Base-by-base conservation (phyloP, 2,113 vertebrate species). In the Thunnus maccoyii region DNA sequence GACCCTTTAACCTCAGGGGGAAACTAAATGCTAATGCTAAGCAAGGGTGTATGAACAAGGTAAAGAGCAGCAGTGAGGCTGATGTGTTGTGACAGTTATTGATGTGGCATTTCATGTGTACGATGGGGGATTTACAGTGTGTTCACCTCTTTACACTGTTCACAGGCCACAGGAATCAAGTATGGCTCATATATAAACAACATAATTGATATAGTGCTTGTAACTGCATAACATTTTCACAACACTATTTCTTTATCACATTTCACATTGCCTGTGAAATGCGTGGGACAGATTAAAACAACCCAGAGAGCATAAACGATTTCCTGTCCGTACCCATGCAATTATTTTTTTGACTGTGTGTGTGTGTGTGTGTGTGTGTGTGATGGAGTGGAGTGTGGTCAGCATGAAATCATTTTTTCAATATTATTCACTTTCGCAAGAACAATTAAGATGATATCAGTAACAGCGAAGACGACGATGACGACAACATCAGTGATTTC, bases 61-160 rank as follows among this genome's bases (percentile, higher is more conserved):
- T 87, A 83, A 86, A 86, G 78, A 91, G 86, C 81, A 84, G 76
- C 67, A 1, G 25, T 84, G 84, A 87, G 3, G 78, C 80, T 86
- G 85, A 92, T 86, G 76, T 75, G 82, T 82, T 84, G 81, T 89
- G 91, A 84, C 88, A 89, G 84, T 47, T 89, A 91, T 85, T 76
- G 91, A 93, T 80, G 87, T 88, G 86, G 71, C 78, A 89, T 87
- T 92, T 90, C 57, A 71, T 65, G 51, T 63, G 76, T 50, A 73
- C 66, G 1, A 22, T 6, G 0, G 25, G 17, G 41, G 47, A 50
- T 74, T 67, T 41, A 36, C 64, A 57, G 54, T 32, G 22, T 16
- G 30, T 60, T 76, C 70, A 68, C 41, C 63, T 69, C 57, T 66
- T 71, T 63, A 17, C 57, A 22, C 16, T n/a, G 17, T 75, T 62